Evolutionary conservation across 2,797 vertebrate species (phyloP), one percentile per base, ranked within the genome.

Genomic region (Enteromius fasciolatus): DNA sequence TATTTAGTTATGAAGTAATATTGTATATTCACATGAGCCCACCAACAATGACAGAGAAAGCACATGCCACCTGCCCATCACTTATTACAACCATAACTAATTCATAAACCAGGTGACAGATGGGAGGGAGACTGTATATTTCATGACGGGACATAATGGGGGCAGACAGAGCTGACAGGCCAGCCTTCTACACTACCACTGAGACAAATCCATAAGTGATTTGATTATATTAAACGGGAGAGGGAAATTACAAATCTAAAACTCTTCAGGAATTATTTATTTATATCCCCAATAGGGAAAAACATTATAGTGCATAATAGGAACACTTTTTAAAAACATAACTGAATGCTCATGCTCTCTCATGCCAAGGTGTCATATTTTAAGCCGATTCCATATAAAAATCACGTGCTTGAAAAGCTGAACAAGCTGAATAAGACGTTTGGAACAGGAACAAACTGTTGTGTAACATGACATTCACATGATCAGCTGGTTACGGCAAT

Each of bases 1-100:
- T 2, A 25, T 39, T 23, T 25, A 57, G n/a, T 57, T 59, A 41
- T 75, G n/a, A 75, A 41, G 41, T 59, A 25, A 59, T 75, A 52
- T 75, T 59, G 52, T 10, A 66, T 50, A 33, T 52, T n/a, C 7
- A 76, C 41, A 66, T 23, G 33, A 28, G 14, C 17, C 14, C n/a
- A 66, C 11, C 17, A 50, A 20, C 66, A 52, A 31, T 11, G 9
- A 54, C 36, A 18, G 10, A 57, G 11, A 64, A 8, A 61, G 7
- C 28, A 73, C 17, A 52, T 31, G 67, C 76, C 76, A 83, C 44
- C 82, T 78, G 61, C 6, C 23, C 23, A 31, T 61, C 74, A 28
- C 41, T 64, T 50, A 78, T 83, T 66, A 78, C 39, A 61, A 67
- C 41, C 50, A 81, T 83, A 23, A 86, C 66, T 83, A 77, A 86